Evolutionary conservation across 2,797 vertebrate genomes (phyloP), one percentile per base, ranked within the genome.

Genomic region (Pteronotus mesoamericanus): DNA sequence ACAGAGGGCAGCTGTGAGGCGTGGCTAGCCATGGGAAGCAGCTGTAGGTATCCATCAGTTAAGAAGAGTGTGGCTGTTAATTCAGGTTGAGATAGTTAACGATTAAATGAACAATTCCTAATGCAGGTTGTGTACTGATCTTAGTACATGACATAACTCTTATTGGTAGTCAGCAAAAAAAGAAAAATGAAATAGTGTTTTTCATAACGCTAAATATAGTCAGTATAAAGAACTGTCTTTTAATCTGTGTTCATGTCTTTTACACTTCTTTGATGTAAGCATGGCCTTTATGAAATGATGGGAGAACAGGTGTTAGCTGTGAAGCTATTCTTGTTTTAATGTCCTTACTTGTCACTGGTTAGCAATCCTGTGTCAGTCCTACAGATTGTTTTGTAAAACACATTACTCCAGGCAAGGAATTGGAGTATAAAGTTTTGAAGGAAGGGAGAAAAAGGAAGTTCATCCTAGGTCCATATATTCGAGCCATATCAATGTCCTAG

Each of bases 261-360:
- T 75, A 37, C 69, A 39, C 61, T 66, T 78, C 11, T 68, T 57
- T 84, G 18, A 83, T 78, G 3, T 91, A 86, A 78, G 78, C 71
- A 39, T 82, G 34, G n/a, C 72, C n/a, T 92, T 86, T 75, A 78
- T 90, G 39, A 92, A 92, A 66, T 75, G 26, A 3, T 86, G 37
- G 24, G 39, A 55, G 42, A 89, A 84, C 15, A 42, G 37, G 14
- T 93, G 29, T 91, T 90, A 80, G 34, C 61, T 90, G 34, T n/a
- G 89, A 61, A 82, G 61, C 86, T 82, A 69, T 71, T 86, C 32
- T 86, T 84, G 22, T 61, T 89, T 93, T 93, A 72, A 82, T 84
- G n/a, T 89, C 51, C 19, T 16, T 94, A 16, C 72, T 93, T 61
- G 51, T 37, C 46, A 19, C 68, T 92, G 42, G 16, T 94, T 95